A percentile compares a stretch with the other conserved stretches of the same genome.
phyloP scores from a whole-genome alignment of 1,140 invertebrate species.

The Meloidogyne floridensis region DNA sequence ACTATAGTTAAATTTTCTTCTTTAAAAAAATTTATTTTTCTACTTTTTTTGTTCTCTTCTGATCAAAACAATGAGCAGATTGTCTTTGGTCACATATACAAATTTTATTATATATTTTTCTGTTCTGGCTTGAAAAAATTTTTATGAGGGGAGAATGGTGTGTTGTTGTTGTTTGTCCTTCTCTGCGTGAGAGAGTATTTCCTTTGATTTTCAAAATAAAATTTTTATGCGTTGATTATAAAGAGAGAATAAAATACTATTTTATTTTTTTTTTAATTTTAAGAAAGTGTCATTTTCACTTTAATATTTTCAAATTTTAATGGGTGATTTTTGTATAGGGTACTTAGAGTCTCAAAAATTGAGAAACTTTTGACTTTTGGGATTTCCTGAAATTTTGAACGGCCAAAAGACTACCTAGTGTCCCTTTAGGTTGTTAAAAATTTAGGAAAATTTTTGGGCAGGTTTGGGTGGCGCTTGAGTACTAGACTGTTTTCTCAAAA shows the following conservation, averaged over 20 bases:
- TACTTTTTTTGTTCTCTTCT: slow-evolving; percentile 1
- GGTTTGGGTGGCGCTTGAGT: too few relatives aligned
- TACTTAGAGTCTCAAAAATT: too few relatives aligned
- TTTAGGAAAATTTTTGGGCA: too few relatives aligned
- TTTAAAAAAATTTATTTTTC: neutral
- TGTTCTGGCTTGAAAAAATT: neutral
- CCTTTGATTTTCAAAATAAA: neutral
- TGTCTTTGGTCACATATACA: neutral
- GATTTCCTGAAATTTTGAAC: too few relatives aligned
- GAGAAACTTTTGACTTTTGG: too few relatives aligned
- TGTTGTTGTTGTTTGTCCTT: neutral
- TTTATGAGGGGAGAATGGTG: neutral
- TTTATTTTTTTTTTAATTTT: neutral
- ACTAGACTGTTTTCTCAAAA: too few relatives aligned
- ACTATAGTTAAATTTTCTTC: neutral
- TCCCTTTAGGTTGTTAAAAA: too few relatives aligned
- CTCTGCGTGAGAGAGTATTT: neutral
- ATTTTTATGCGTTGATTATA: neutral
- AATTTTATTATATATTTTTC: neutral
- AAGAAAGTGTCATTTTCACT: neutral
- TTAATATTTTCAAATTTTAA: neutral
- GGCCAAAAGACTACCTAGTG: too few relatives aligned
- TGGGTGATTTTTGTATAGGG: too few relatives aligned
- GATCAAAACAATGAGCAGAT: slow-evolving; percentile 18
- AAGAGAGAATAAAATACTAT: neutral